phyloP scores from a whole-genome alignment of 2,113 vertebrate species.

The Lichenostomus cassidix region DNA sequence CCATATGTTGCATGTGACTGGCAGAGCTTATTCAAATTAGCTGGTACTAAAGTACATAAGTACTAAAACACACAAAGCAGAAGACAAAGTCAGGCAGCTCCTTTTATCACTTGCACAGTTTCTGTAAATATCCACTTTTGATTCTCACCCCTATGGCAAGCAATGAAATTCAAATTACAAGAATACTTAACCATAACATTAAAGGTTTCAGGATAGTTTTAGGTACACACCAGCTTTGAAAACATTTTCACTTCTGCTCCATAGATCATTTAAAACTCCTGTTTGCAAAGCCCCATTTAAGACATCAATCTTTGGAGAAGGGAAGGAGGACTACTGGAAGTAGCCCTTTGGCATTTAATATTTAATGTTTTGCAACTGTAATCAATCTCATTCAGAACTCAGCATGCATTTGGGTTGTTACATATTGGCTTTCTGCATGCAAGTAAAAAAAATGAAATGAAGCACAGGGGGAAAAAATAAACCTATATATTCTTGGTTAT shows the following conservation, averaged over 20 bases:
- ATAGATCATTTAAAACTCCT: neutral
- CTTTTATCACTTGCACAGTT: constrained; percentile 15
- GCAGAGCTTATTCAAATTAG: constrained; percentile 60
- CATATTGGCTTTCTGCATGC: neutral
- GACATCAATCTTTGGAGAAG: constrained; percentile 1
- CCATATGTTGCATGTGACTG: constrained; percentile 57
- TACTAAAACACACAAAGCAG: constrained; percentile 53
- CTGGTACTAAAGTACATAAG: constrained; percentile 43
- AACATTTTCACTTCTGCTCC: neutral
- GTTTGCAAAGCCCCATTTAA: neutral
- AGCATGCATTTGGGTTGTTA: neutral
- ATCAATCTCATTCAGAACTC: constrained; percentile 15
- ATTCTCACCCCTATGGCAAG: constrained; percentile 1
- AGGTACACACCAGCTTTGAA: constrained; percentile 3
- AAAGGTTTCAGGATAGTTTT: constrained; percentile 12
- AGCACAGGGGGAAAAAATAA: neutral
- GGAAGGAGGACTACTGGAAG: constrained; percentile 6
- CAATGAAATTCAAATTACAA: constrained; percentile 15
- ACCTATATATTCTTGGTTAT: neutral
- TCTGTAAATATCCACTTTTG: constrained; percentile 39
- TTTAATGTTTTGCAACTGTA: constrained; percentile 41
- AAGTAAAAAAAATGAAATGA: constrained; percentile 1
- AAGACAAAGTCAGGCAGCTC: constrained; percentile 58
- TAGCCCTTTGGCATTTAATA: constrained; percentile 52
- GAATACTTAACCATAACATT: neutral